Base-by-base conservation (phyloP, 1,140 invertebrate species). In the Mya arenaria region DNA sequence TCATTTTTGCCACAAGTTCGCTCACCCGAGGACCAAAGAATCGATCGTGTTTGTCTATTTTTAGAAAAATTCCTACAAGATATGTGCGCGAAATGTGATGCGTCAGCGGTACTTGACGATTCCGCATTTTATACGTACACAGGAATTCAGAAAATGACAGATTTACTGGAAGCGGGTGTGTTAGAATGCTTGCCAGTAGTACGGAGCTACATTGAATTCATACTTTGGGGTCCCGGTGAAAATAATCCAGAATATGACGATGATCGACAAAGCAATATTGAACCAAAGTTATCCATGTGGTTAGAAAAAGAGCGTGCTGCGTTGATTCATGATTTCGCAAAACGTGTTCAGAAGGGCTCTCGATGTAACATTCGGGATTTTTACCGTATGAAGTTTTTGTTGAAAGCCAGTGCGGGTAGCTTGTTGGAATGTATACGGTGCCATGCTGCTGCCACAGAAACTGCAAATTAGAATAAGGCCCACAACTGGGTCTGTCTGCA, bases 361-460 rank as follows among this genome's bases (percentile, higher is more conserved):
- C 62, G 85, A 83, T 60, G 69, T 85, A 52, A 78, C 62, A 81
- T 91, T 13, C 84, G 86, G 19, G 89, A 91, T 30, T 90, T 89
- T 62, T 91, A 91, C 79, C 83, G 85, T 8, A 85, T 91, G 81
- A 90, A 90, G 78, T 91, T 91, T 80, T 82, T 91, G 63, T 77
- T 90, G 48, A 91, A 91, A 71, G 86, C 90, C n/a, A 89, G 86
- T 73, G 86, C 89, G 28, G 85, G 84, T 19, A 89, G 88, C 60
- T 81, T 91, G 62, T 85, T 88, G 2, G 90, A 91, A 55, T 88
- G 87, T 84, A 83, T 88, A n/a, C 65, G 88, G 15, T 78, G 84
- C 63, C 80, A 88, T 79, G 34, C 75, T 39, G 30, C 63, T 0
- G 39, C 52, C 23, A 36, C 44, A 10, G 39, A 56, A 17, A 30